Base-by-base conservation (phyloP, 2,113 vertebrate species). In the Artemisiospiza belli region DNA sequence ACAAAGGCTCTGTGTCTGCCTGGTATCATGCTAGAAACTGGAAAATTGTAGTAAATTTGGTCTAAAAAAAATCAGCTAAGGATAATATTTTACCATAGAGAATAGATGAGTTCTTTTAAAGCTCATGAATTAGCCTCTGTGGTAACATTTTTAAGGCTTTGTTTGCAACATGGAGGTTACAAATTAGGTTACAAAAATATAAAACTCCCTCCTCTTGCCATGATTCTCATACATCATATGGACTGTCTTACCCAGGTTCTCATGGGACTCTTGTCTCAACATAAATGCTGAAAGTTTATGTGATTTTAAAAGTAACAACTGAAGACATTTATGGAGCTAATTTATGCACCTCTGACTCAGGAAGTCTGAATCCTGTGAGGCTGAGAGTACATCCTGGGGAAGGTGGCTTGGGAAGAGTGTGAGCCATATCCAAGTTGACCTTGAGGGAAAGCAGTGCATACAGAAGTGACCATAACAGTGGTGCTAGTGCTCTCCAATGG, bases 401-500 rank as follows among this genome's bases (percentile, higher is more conserved):
- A 54, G 0, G 0, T 39, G 49, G 27, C 27, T 85, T 27, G 30
- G 62, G 63, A 47, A 39, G 35, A 61, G 37, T 0, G 0, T 15
- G 30, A 86, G 14, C 30, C 2, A 0, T 10, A 13, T 41, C 37
- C 17, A 8, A 25, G 64, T 5, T 54, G 44, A 69, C 13, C 59
- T 25, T 41, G 24, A 62, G 22, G 16, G 43, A 24, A 78, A 58
- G 18, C 0, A 1, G 11, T 28, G 28, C 17, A 28, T 55, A 30
- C 70, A 58, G 25, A 37, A 67, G 25, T 18, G 37, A 11, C 23
- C 30, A 0, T 28, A 39, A 10, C 2, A 24, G 6, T 5, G 1
- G 3, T 35, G 7, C 33, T 31, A 24, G 19, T 21, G 22, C 15
- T 76, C 13, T 76, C 44, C 31, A 35, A 1, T 8, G 21, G 30